Percentiles rank a stretch among this genome's conserved stretches.
Conservation (phyloP, 2,888 invertebrate species). For the Notodonta dromedarius region DNA sequence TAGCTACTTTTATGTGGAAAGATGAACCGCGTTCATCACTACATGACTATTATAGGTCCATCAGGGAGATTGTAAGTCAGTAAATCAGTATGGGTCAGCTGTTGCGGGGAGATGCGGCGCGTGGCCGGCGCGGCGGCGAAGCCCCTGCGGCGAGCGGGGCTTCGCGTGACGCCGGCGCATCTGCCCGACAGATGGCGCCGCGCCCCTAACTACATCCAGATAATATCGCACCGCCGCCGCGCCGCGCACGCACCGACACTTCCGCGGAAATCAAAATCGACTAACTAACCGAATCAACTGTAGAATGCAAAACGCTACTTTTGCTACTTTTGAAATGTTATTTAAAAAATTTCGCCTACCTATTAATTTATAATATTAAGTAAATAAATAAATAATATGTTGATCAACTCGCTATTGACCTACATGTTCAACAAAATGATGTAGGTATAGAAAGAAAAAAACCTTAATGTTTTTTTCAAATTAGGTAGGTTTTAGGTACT, state of each 20-base stretch:
- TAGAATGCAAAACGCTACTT: no score
- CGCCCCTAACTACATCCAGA: constrained; percentile 64
- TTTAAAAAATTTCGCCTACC: no score
- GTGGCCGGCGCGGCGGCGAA: constrained; percentile 55
- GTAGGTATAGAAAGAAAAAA: no score
- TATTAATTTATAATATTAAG: no score
- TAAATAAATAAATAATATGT: no score
- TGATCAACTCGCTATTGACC: no score
- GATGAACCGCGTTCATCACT: neutral
- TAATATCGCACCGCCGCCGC: constrained; percentile 74
- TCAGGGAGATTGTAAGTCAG: constrained; percentile 22
- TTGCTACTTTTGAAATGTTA: no score
- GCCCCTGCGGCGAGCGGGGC: constrained; percentile 55
- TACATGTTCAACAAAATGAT: no score
- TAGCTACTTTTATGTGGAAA: no score
- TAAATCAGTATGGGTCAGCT: constrained; percentile 80
- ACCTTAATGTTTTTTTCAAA: no score
- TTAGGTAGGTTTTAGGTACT: no score
- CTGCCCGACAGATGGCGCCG: constrained; percentile 81
- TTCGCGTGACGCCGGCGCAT: constrained; percentile 83
- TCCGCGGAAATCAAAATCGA: constrained; percentile 50
- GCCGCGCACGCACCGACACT: constrained; percentile 53
- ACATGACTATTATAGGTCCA: neutral
- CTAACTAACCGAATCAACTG: no score
- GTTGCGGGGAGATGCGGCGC: constrained; percentile 58